phyloP scores from a whole-genome alignment of 2,797 vertebrate species.

The Smutsia temminckii region DNA sequence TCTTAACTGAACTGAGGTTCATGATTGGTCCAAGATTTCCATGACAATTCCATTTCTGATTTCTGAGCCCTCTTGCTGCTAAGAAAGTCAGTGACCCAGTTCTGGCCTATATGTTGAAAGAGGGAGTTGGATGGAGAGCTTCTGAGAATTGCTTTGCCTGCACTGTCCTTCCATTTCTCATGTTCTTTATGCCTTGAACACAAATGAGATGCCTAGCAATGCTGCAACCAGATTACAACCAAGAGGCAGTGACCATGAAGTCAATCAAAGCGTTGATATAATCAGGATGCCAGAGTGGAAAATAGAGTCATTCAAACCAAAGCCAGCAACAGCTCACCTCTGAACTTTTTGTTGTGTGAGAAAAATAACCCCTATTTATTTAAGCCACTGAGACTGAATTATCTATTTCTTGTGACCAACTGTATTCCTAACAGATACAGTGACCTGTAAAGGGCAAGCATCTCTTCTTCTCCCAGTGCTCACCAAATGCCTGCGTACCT shows the following conservation, averaged over 20 bases:
- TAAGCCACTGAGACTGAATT: background rate
- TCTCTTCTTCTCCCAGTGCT: background rate
- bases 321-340: background rate
- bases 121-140: background rate
- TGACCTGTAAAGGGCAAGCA: background rate
- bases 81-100: background rate
- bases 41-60: background rate
- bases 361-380: background rate
- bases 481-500: background rate
- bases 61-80: background rate
- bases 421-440: background rate
- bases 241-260: background rate
- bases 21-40: background rate
- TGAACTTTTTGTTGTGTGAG: background rate
- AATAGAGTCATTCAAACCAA: background rate
- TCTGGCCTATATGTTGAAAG: background rate
- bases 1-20: background rate
- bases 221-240: background rate
- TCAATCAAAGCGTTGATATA: background rate
- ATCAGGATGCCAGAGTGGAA: background rate
- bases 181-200: background rate
- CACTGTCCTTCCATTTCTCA: background rate
- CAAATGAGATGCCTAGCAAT: background rate
- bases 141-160: background rate
- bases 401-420: background rate